These are phyloP conservation scores for Ceriagrion tenellum DNA, from an alignment of 2,888 invertebrate species.

Conservation along the genomic window DNA sequence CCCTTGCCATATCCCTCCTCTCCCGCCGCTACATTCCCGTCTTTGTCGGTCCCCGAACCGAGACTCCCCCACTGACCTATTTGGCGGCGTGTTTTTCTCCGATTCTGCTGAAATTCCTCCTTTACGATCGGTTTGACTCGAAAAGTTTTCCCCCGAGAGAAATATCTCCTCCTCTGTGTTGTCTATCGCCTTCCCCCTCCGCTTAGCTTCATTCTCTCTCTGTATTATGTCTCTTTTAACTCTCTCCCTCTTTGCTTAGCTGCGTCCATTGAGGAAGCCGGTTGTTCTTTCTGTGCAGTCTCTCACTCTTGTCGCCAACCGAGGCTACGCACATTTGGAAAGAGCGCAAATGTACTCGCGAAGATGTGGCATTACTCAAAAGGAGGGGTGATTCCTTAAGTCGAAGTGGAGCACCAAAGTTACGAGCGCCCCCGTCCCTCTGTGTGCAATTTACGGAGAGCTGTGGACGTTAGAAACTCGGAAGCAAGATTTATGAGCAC, in stretches of 20 bases:
- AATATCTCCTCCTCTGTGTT: too few relatives aligned
- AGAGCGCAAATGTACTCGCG: too few relatives aligned
- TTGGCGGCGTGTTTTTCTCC: slow-evolving; percentile 37
- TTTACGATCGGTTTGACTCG: background rate
- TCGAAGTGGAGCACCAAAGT: background rate
- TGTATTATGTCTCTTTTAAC: background rate
- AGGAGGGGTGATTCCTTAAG: too few relatives aligned
- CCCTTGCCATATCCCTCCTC: background rate
- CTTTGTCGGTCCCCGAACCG: background rate
- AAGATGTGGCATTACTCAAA: too few relatives aligned
- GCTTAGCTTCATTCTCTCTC: background rate
- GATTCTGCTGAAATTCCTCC: background rate
- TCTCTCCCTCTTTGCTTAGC: too few relatives aligned
- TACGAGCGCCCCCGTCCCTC: background rate
- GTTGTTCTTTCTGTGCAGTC: too few relatives aligned
- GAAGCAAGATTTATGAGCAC: background rate
- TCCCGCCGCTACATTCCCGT: background rate
- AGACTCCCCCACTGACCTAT: slow-evolving; percentile 56
- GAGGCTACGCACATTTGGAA: too few relatives aligned
- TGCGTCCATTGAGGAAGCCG: too few relatives aligned
- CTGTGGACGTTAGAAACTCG: background rate
- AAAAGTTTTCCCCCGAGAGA: background rate
- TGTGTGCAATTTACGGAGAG: background rate
- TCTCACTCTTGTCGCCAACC: too few relatives aligned
- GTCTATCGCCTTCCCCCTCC: background rate